A percentile compares a stretch with the other conserved stretches of the same genome.
phyloP scores from a whole-genome alignment of 2,888 invertebrate genomes.

The Xanthorhoe designata region DNA sequence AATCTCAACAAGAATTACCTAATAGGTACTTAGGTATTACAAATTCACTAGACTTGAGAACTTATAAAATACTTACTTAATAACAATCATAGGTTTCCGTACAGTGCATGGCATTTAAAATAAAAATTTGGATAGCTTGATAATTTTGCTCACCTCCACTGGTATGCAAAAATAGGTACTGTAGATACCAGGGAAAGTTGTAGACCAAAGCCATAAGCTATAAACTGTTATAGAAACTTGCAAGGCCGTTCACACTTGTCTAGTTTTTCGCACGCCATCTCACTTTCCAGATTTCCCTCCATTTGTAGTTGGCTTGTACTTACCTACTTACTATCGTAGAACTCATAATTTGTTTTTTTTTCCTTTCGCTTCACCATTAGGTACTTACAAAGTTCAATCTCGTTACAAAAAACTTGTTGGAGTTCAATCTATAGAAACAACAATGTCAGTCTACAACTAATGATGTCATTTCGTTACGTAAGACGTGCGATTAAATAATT shows the following conservation, averaged over 20 bases:
- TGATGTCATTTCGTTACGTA: constrained; percentile 15
- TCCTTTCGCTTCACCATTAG: constrained; percentile 36
- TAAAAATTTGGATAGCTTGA: too few relatives aligned
- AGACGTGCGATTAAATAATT: background rate
- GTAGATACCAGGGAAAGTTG: constrained; percentile 52
- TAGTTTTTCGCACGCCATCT: constrained; percentile 74
- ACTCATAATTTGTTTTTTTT: constrained; percentile 34
- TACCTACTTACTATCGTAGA: too few relatives aligned
- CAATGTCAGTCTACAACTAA: constrained; percentile 1
- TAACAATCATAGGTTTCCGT: too few relatives aligned
- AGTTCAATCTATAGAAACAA: constrained; percentile 1
- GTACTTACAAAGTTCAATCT: constrained; percentile 23
- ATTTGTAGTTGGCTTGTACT: constrained; percentile 57
- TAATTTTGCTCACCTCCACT: background rate
- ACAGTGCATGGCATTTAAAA: too few relatives aligned
- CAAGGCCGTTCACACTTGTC: constrained; percentile 69
- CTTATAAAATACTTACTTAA: too few relatives aligned
- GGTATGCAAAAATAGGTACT: constrained; percentile 29
- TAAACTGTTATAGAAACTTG: constrained; percentile 61
- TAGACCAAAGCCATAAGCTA: constrained; percentile 47
- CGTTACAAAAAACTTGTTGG: constrained; percentile 5
- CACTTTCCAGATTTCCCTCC: constrained; percentile 78
- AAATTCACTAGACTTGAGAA: too few relatives aligned
- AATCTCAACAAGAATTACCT: too few relatives aligned
- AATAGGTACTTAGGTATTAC: too few relatives aligned